Percentiles rank a stretch among this genome's conserved stretches.
Evolutionary conservation across 2,888 invertebrate species (phyloP).

Genomic region (Choreutis nemorana): DNA sequence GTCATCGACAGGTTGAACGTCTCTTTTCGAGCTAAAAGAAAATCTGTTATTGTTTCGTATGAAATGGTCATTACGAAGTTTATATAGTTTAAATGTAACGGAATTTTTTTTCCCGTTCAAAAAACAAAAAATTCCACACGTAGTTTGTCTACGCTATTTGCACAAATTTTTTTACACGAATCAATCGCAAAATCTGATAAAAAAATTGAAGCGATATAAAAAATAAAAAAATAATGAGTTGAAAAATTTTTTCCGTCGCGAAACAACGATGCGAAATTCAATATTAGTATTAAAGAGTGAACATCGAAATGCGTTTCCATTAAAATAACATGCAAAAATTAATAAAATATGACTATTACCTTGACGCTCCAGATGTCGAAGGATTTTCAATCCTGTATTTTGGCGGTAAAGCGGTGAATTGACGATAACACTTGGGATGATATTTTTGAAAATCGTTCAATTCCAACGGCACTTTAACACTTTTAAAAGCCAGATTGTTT

Average conservation of each 20-base stretch:
- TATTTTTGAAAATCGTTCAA: slow-evolving; percentile 2
- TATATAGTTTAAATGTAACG: not conserved
- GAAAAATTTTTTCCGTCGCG: not conserved
- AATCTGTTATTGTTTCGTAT: slow-evolving; percentile 1
- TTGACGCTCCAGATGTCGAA: slow-evolving; percentile 2
- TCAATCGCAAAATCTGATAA: not conserved
- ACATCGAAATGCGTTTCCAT: not conserved
- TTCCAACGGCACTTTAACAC: slow-evolving; percentile 2
- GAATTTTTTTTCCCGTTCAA: not conserved
- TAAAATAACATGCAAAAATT: not conserved
- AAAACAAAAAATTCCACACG: not conserved
- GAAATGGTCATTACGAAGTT: slow-evolving; percentile 1
- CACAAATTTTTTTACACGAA: not conserved
- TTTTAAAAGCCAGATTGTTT: not conserved
- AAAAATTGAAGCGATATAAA: not conserved
- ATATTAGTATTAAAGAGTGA: not conserved
- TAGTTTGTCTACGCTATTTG: not conserved
- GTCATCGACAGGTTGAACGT: not conserved
- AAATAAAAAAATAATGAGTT: not conserved
- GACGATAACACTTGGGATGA: slow-evolving; percentile 2
- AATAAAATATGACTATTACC: slow-evolving; percentile 1
- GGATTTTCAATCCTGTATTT: slow-evolving; percentile 3
- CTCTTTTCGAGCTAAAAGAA: slow-evolving; percentile 1
- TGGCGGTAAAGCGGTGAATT: slow-evolving; percentile 2
- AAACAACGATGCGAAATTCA: not conserved